Base-by-base conservation (phyloP, 2,888 invertebrate species). In the Tiliacea aurago region DNA sequence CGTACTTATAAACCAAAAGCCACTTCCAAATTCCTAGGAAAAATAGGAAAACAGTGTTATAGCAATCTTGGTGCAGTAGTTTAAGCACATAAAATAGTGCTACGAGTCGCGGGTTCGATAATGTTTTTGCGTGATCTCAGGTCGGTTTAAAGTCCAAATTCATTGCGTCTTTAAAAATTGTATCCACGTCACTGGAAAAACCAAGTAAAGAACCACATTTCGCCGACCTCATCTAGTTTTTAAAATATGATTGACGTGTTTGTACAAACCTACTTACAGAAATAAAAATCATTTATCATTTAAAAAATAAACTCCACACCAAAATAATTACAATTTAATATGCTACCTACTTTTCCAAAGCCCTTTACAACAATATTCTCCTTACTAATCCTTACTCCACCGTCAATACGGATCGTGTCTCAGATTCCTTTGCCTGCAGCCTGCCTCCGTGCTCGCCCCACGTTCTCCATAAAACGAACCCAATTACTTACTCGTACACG, bases 391-490 rank as follows among this genome's bases (percentile, higher is more conserved):
- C 53, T 1, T 45, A 51, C 9, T 65, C 47, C 45, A 18, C 20
- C 18, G 18, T 20, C 56, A 53, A 37, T 23, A 53, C 20, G 55
- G 65, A 53, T 66, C 65, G 68, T 81, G 67, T 81, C 68, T 67
- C 51, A 82, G 66, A 69, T 70, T 64, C 61, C 51, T 59, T 59
- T 61, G 66, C 45, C 70, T 56, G 69, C 62, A 73, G 76, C 68
- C 70, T 55, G 68, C 56, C 69, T 67, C 51, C 28, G 47, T 15
- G 66, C 56, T 58, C 68, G 51, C 67, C 73, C 72, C 83, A 84
- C 86, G 85, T 84, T 90, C 88, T 89, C 85, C 84, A 85, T 80
- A 68, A 87, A 90, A 91, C 79, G 89, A 90, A 89, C 76, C 89
- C 90, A 91, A 91, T 91, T 90, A 89, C 87, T 79, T 69, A 73